Percentiles rank a stretch among this genome's conserved stretches.
Conservation (phyloP, 2,888 invertebrate genomes). For the Brenthis hecate region DNA sequence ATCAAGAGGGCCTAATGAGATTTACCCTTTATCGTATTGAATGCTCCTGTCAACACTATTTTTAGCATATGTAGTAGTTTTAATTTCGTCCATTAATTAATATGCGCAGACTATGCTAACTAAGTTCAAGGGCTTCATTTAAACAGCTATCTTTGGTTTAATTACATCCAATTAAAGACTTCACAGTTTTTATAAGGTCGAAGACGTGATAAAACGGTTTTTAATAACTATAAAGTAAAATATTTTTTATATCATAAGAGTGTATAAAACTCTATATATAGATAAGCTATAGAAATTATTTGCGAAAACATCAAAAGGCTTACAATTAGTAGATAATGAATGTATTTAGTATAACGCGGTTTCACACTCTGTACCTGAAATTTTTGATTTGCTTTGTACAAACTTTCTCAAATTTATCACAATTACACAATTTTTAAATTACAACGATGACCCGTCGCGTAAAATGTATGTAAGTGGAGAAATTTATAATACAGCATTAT, state of each 20-base stretch:
- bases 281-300: too few relatives aligned
- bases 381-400: constrained; percentile 3
- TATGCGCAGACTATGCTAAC: constrained; percentile 12
- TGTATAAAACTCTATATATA: too few relatives aligned
- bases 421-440: constrained; percentile 27
- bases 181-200: not conserved
- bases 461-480: constrained; percentile 24
- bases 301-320: too few relatives aligned
- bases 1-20: not conserved
- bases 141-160: constrained; percentile 8
- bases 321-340: too few relatives aligned
- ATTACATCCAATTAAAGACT: constrained; percentile 14
- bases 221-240: not conserved
- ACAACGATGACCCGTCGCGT: constrained; percentile 21
- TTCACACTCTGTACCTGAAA: not conserved
- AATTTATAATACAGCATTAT: constrained; percentile 31
- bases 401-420: constrained; percentile 19
- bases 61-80: not conserved
- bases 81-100: constrained; percentile 7
- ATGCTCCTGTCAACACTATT: not conserved
- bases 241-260: not conserved
- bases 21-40: not conserved
- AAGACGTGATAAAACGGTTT: not conserved
- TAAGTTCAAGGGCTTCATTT: constrained; percentile 13
- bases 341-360: not conserved